These are phyloP conservation scores for Microcebus tavaratra DNA, from an alignment of 2,113 vertebrate species.

Conservation along the genomic window DNA sequence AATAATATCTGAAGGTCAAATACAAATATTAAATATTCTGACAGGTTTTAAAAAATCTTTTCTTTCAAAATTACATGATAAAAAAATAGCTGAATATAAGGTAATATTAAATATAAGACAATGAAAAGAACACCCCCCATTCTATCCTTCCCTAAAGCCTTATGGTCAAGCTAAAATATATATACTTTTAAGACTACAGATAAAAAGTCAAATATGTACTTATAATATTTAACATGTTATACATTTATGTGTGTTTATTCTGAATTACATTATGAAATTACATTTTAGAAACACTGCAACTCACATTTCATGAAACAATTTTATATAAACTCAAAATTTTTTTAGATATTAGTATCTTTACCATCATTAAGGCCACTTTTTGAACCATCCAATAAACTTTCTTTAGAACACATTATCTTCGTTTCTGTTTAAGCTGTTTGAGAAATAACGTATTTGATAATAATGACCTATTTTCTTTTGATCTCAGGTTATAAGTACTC, in stretches of 20 bases:
- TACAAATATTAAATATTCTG: background rate
- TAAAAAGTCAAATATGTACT: background rate
- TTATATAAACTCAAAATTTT: background rate
- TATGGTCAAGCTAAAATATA: background rate
- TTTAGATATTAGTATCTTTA: background rate
- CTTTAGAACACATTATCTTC: constrained; percentile 24
- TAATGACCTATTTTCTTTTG: background rate
- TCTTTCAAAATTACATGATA: constrained; percentile 19
- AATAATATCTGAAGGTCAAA: background rate
- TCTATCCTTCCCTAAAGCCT: background rate
- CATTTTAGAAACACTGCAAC: constrained; percentile 8
- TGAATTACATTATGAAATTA: background rate
- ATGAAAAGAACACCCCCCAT: background rate
- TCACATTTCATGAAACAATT: constrained; percentile 6
- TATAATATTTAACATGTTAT: background rate
- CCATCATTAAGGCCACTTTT: background rate
- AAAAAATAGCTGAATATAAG: background rate
- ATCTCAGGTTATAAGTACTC: background rate
- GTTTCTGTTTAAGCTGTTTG: background rate
- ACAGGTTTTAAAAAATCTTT: background rate
- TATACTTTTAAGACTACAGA: background rate
- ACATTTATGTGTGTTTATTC: background rate
- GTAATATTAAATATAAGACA: background rate
- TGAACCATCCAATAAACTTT: background rate
- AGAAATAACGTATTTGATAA: background rate